Evolutionary conservation across 2,888 invertebrate species (phyloP).

Genomic region (Agrypnus murinus): DNA sequence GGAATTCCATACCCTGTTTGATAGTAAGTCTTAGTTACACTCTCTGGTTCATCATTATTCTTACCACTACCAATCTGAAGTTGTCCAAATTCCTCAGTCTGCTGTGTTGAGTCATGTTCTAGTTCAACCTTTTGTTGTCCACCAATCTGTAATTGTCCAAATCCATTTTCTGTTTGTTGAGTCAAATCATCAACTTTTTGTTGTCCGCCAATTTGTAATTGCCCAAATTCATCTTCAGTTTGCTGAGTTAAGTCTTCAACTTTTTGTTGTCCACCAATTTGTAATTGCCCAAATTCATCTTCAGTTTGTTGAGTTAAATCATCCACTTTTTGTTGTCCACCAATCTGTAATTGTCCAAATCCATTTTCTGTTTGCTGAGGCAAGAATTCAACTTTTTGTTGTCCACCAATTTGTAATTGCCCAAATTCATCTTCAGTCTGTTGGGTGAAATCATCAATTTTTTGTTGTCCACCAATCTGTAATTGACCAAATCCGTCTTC

Average conservation of each 20-base stretch:
- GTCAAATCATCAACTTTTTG: conserved; percentile 29
- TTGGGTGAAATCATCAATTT: conserved; percentile 51
- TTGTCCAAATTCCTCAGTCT: conserved; percentile 52
- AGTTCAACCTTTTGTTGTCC: conserved; percentile 37
- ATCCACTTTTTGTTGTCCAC: conserved; percentile 35
- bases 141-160: conserved; percentile 24
- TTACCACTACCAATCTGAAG: conserved; percentile 17
- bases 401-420: conserved; percentile 34
- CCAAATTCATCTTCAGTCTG: conserved; percentile 47
- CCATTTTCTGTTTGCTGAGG: conserved; percentile 32
- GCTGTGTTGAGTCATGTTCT: conserved; percentile 59
- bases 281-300: conserved; percentile 9
- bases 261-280: conserved; percentile 34
- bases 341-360: conserved; percentile 23
- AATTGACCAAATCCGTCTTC: too few species aligned
- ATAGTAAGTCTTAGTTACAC: neutral
- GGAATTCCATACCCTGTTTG: neutral
- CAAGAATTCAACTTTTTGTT: conserved; percentile 50
- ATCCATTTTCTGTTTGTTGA: neutral
- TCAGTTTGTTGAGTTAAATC: conserved; percentile 51
- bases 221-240: conserved; percentile 56
- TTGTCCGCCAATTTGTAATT: conserved; percentile 54
- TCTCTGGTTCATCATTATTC: conserved; percentile 39
- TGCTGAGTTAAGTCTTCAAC: conserved; percentile 57
- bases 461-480: conserved; percentile 31